Percentiles rank a stretch among this genome's conserved stretches.
phyloP scores from a whole-genome alignment of 1,140 invertebrate genomes.

The Paralvinella palmiformis region DNA sequence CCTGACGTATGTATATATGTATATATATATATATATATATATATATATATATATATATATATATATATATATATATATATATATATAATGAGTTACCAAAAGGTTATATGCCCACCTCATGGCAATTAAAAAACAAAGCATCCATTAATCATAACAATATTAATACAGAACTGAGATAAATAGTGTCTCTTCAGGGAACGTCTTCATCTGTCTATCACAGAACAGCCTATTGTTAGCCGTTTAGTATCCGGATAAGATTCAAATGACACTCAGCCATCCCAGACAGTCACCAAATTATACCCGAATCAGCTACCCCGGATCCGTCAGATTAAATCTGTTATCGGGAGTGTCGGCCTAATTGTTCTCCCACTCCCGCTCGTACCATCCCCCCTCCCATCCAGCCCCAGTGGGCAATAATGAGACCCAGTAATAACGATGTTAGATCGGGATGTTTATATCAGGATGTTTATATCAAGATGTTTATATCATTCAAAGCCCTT shows the following conservation, averaged over 20 bases:
- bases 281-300: too few species aligned
- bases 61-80: constrained; percentile 5
- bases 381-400: too few species aligned
- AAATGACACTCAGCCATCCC: too few species aligned
- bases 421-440: too few species aligned
- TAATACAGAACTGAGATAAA: neutral
- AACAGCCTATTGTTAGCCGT: neutral
- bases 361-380: too few species aligned
- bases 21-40: neutral
- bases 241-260: neutral
- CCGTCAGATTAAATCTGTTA: too few species aligned
- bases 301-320: too few species aligned
- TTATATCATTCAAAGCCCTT: neutral
- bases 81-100: neutral
- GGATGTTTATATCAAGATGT: neutral
- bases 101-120: neutral
- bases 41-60: constrained; percentile 5
- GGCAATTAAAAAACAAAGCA: neutral
- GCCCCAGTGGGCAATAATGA: too few species aligned
- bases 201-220: neutral
- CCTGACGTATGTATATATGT: neutral
- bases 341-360: too few species aligned
- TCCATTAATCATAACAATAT: neutral
- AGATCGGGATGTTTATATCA: too few species aligned
- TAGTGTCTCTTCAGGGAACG: neutral